Evolutionary conservation across 1,140 invertebrate genomes (phyloP), one percentile per base, ranked within the genome.

Genomic region (Tenebrio molitor): DNA sequence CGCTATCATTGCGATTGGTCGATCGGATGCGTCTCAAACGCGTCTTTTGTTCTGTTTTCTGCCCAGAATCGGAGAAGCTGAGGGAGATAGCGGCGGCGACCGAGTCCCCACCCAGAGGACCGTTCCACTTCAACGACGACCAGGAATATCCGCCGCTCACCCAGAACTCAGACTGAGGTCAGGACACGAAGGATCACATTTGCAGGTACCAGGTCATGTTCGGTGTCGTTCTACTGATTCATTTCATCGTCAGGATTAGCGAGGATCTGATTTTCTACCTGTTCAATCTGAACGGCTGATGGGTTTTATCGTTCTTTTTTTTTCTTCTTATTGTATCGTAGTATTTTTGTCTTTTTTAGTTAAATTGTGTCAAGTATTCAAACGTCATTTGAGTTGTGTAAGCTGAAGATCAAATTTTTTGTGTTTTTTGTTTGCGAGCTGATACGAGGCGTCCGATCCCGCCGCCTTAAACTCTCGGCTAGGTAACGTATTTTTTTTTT

Each of bases 81-180:
- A 85, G 88, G 34, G 91, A 92, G 82, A 91, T 93, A 86, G 87
- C 88, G 76, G 87, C 88, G 69, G 90, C 90, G 39, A 88, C 87
- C 12, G 88, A 89, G 80, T 88, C 87, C 71, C 88, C 90, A 36
- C 89, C 91, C 36, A 88, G 89, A 74, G 86, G 87, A 63, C 83
- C 79, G 34, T 90, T 94, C 81, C 89, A 91, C 79, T 86, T 95
- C 80, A 90, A 92, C 80, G 92, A 95, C 83, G 92, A 93, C 66
- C 86, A 87, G 64, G 93, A 95, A 84, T 95, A 95, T 85, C 93
- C 94, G 72, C 93, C 93, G 72, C 90, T 95, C 44, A 89, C 88
- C 6, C 89, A 91, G 77, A 89, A 90, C 75, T 87, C 86, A 73
- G 89, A 90, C 80, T 89, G 84, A 87, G 78, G 71, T 23, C 44